phyloP scores from a whole-genome alignment of 2,888 invertebrate genomes.

The Homarus gammarus region DNA sequence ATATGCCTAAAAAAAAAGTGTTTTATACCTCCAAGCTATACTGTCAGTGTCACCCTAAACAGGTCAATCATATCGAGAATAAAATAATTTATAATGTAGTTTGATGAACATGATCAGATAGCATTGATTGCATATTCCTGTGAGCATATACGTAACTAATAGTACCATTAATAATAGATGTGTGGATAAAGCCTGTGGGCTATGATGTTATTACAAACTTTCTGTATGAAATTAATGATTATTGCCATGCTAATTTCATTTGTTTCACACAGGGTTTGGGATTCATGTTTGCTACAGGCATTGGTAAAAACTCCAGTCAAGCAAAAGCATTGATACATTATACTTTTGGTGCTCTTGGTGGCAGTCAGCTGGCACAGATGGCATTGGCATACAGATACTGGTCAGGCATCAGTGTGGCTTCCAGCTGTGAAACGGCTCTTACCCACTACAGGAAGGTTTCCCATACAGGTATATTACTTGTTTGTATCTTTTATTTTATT shows the following conservation, averaged over 20 bases:
- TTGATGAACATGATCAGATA: too few relatives aligned
- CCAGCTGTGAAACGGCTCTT: conserved; percentile 94
- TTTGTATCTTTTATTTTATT: too few relatives aligned
- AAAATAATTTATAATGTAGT: too few relatives aligned
- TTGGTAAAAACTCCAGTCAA: conserved; percentile 92
- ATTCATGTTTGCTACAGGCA: conserved; percentile 91
- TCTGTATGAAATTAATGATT: not conserved
- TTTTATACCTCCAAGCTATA: too few relatives aligned
- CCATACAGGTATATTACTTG: conserved; percentile 84
- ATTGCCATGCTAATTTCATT: not conserved
- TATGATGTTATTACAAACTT: not conserved
- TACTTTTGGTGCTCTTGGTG: conserved; percentile 93
- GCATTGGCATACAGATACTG: conserved; percentile 96
- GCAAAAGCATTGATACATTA: conserved; percentile 94
- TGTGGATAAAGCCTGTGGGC: too few relatives aligned
- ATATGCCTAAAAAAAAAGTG: too few relatives aligned
- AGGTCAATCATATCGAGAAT: too few relatives aligned
- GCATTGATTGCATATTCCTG: too few relatives aligned
- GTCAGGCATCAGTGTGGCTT: conserved; percentile 92
- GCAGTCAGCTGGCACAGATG: conserved; percentile 97
- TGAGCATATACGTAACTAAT: too few relatives aligned
- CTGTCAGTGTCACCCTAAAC: too few relatives aligned
- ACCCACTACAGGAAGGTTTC: conserved; percentile 95
- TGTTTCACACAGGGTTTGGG: conserved; percentile 85
- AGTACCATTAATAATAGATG: too few relatives aligned